Conservation (phyloP, 2,888 invertebrate species). For the Ceriagrion tenellum region DNA sequence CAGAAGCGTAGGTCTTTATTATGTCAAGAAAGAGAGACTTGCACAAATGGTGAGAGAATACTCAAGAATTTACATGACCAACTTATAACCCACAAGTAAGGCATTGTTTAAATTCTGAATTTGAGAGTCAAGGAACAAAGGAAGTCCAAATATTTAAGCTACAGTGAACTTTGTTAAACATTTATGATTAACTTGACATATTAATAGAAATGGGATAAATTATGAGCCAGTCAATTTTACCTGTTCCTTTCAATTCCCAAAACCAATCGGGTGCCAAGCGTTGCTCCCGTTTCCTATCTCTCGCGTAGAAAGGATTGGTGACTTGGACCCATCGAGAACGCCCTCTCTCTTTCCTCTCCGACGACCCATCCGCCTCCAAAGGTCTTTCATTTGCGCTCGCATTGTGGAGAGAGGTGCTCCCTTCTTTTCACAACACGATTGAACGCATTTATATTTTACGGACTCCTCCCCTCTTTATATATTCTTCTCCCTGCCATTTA, state of each 20-base stretch:
- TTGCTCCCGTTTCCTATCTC: background rate
- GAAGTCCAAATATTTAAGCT: no score
- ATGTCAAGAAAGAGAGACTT: no score
- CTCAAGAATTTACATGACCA: no score
- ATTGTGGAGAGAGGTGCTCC: background rate
- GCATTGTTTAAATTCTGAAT: no score
- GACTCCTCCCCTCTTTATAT: background rate
- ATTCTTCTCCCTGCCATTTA: background rate
- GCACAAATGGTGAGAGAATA: no score
- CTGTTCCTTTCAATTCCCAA: background rate
- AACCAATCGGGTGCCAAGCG: background rate
- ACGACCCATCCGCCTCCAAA: background rate
- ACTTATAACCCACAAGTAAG: no score
- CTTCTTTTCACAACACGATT: slow-evolving; percentile 1
- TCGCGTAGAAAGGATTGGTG: background rate
- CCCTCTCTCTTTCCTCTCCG: background rate
- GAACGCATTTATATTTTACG: slow-evolving; percentile 16
- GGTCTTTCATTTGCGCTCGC: slow-evolving; percentile 12
- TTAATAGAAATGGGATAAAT: background rate
- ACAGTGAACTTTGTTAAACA: no score
- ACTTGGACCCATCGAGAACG: background rate
- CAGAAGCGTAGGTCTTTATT: no score
- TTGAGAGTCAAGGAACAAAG: no score
- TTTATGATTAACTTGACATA: background rate
- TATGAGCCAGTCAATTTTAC: background rate